Percentiles rank a stretch among this genome's conserved stretches.
Conservation (phyloP, 2,113 vertebrate genomes). For the Cephalopterus ornatus region DNA sequence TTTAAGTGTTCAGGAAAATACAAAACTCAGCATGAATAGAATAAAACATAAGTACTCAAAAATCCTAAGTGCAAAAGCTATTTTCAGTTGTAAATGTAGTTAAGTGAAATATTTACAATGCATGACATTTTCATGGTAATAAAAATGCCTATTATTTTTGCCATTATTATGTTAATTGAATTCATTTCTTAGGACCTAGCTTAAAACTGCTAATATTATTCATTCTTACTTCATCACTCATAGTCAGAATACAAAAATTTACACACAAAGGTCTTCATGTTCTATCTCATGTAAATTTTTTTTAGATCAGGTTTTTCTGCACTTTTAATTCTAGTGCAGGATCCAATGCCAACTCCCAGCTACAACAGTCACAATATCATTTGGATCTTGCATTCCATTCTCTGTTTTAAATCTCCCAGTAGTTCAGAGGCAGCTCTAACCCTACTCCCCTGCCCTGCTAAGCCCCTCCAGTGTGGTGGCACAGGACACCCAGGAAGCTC, state of each 20-base stretch:
- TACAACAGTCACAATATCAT: background rate
- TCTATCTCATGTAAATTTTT: background rate
- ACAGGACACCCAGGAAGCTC: background rate
- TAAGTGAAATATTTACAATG: background rate
- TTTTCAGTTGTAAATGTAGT: background rate
- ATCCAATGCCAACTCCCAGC: background rate
- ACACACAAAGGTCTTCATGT: background rate
- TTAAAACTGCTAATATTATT: background rate
- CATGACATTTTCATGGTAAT: background rate
- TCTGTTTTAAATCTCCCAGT: rapidly evolving
- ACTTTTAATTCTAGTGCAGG: background rate
- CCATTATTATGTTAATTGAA: constrained; percentile 8
- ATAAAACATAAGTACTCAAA: background rate
- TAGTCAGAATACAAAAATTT: background rate
- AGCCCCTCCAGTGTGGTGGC: background rate
- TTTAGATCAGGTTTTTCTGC: background rate
- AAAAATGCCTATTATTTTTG: background rate
- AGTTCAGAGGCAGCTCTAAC: background rate
- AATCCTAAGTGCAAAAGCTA: background rate
- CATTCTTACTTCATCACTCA: background rate
- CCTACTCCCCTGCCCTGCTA: background rate
- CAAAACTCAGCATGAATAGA: background rate
- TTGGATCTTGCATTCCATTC: background rate
- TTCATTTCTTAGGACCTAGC: background rate
- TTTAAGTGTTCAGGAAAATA: background rate